phyloP scores from a whole-genome alignment of 1,140 invertebrate species.

The Gryon sp. region DNA sequence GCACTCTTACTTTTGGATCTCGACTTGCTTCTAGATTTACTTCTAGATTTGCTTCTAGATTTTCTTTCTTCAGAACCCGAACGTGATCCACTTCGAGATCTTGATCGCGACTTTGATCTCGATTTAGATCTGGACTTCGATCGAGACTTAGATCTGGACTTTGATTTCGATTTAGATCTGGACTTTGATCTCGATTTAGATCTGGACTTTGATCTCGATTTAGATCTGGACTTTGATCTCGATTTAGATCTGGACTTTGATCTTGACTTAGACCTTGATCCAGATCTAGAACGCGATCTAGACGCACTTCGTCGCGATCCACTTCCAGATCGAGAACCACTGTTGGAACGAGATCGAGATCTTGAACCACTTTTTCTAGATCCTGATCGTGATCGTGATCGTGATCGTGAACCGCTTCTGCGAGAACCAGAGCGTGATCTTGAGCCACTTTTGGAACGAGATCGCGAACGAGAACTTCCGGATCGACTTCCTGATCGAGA shows the following conservation, averaged over 20 bases:
- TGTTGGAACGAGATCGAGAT: constrained; percentile 72
- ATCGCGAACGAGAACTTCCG: constrained; percentile 62
- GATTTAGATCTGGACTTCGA: constrained; percentile 66
- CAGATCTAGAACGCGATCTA: constrained; percentile 63
- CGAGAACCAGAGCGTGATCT: constrained; percentile 70
- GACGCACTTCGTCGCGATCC: constrained; percentile 67
- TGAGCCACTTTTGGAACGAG: constrained; percentile 65
- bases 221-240: constrained; percentile 73
- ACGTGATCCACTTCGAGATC: constrained; percentile 61
- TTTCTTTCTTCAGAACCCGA: constrained; percentile 70
- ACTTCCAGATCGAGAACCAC: constrained; percentile 65
- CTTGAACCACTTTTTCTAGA: constrained; percentile 43
- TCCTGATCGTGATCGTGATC: constrained; percentile 50
- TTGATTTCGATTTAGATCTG: constrained; percentile 67
- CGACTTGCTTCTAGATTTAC: constrained; percentile 70
- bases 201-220: no score
- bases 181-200: constrained; percentile 67
- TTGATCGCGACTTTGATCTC: constrained; percentile 68
- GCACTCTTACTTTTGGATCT: constrained; percentile 70
- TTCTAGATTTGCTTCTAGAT: constrained; percentile 70
- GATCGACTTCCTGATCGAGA: constrained; percentile 57
- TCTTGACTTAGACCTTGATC: constrained; percentile 69
- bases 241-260: constrained; percentile 66
- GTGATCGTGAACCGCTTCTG: constrained; percentile 43
- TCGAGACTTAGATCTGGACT: constrained; percentile 66